Base-by-base conservation (phyloP, 2,888 invertebrate species). In the Polymixis flavicincta region DNA sequence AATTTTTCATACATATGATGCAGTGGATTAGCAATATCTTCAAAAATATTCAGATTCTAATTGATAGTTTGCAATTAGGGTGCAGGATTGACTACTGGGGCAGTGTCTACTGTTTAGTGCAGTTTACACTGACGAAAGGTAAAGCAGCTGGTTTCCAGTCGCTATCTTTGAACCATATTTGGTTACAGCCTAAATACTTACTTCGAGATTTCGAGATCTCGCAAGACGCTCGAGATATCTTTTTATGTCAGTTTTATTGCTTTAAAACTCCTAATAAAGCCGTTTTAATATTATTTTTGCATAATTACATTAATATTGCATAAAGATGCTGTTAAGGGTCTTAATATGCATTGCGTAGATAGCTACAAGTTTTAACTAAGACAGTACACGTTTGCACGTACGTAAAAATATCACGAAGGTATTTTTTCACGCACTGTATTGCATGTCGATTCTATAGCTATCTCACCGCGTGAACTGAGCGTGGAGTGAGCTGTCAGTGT, bases 161-260 rank as follows among this genome's bases (percentile, higher is more conserved):
- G 48, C 25, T 17, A 54, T 14, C 59, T 72, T 63, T 59, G 37
- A 67, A 42, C 66, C 70, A 17, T 73, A 68, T 64, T 70, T 74
- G 71, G 66, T 60, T 22, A 52, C 17, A 75, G 37, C 68, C 68
- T 65, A 65, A 63, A 78, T 67, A 71, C 45, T 52, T 54, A 45
- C 52, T 19, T n/a, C 17, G 22, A 54, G n/a, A 69, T 57, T 61
- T 57, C 32, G n/a, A n/a, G 48, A 70, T 75, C 50, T 70, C 14
- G 50, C 59, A 69, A 83, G 37, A 61, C 19, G n/a, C 17, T 61
- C 28, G 11, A 59, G 17, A 48, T 74, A 59, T 71, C 19, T 65
- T 69, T 78, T 77, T 63, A 74, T 64, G 60, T 63, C 60, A 64
- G 54, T 70, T 78, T 69, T 76, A 76, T 74, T 61, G n/a, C 80